A percentile compares a stretch with the other conserved stretches of the same genome.
phyloP scores from a whole-genome alignment of 2,113 vertebrate species.

The Hiodon tergisus region DNA sequence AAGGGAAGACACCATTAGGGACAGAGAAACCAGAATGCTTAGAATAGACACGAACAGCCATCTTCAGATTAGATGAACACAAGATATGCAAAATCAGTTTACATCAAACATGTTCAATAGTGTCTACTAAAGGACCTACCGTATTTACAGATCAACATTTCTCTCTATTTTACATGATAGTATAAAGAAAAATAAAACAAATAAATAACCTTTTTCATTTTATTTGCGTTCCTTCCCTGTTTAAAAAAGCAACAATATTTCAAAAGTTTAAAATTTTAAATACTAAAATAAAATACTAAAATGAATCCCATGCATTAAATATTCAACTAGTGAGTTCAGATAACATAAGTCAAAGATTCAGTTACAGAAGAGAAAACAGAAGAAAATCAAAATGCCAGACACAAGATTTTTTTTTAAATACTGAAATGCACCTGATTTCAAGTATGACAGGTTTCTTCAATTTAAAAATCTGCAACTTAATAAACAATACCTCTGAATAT shows the following conservation, averaged over 20 bases:
- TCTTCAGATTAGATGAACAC: slow-evolving; percentile 61
- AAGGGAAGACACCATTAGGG: slow-evolving; percentile 25
- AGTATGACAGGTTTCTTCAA: slow-evolving; percentile 88
- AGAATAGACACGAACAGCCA: slow-evolving; percentile 46
- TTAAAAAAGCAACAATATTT: slow-evolving; percentile 71
- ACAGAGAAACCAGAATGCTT: slow-evolving; percentile 33
- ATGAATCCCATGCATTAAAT: slow-evolving; percentile 83
- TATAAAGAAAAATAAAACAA: slow-evolving; percentile 44
- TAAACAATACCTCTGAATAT: slow-evolving; percentile 76
- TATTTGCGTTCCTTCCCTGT: slow-evolving; percentile 52
- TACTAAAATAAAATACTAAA: slow-evolving; percentile 76
- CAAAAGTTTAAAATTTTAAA: slow-evolving; percentile 67
- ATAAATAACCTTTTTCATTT: slow-evolving; percentile 39
- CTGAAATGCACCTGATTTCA: slow-evolving; percentile 92
- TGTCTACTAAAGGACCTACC: slow-evolving; percentile 40
- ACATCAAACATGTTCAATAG: slow-evolving; percentile 21
- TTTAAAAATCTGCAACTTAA: slow-evolving; percentile 81
- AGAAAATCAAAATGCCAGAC: slow-evolving; percentile 59
- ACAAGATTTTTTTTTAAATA: slow-evolving; percentile 80
- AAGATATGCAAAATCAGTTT: slow-evolving; percentile 90
- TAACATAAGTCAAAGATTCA: slow-evolving; percentile 39
- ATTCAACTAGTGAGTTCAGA: slow-evolving; percentile 71
- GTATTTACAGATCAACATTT: slow-evolving; percentile 47
- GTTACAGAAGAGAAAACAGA: slow-evolving; percentile 32
- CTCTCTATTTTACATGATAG: slow-evolving; percentile 65